phyloP scores from a whole-genome alignment of 2,113 vertebrate genomes.

The Taurulus bubalis region DNA sequence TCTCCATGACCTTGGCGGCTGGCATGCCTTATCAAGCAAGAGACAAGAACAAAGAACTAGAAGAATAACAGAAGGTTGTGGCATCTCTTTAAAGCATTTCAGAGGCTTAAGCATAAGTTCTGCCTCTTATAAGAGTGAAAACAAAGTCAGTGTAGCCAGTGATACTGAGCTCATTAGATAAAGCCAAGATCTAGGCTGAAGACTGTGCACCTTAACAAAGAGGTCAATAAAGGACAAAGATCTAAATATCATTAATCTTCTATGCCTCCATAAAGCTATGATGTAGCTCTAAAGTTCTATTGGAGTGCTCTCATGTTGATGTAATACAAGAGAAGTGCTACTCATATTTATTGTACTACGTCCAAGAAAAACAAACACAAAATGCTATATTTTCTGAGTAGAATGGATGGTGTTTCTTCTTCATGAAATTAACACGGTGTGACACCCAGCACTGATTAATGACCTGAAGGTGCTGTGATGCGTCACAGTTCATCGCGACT shows the following conservation, averaged over 20 bases:
- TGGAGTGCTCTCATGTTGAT: conserved; percentile 19
- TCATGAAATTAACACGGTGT: conserved; percentile 44
- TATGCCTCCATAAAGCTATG: conserved; percentile 13
- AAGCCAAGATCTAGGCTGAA: conserved; percentile 65
- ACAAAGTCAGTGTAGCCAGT: conserved; percentile 69
- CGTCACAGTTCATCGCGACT: conserved; percentile 57
- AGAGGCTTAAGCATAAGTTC: conserved; percentile 76
- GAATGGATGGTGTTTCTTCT: conserved; percentile 37
- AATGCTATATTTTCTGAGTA: background rate
- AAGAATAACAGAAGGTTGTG: conserved; percentile 83
- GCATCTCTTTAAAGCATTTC: conserved; percentile 80
- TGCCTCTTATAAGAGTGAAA: conserved; percentile 73
- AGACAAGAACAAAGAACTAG: conserved; percentile 81
- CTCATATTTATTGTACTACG: background rate
- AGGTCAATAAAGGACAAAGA: conserved; percentile 78
- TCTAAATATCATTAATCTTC: conserved; percentile 70
- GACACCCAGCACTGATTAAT: conserved; percentile 81
- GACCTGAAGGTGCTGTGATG: conserved; percentile 79
- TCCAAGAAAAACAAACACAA: conserved; percentile 7
- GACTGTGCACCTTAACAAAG: conserved; percentile 68
- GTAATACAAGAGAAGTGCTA: background rate
- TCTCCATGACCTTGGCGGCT: conserved; percentile 81
- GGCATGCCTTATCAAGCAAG: conserved; percentile 80
- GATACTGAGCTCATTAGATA: conserved; percentile 74
- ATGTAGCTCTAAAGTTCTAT: conserved; percentile 18